These are phyloP conservation scores for Pocillopora verrucosa DNA, from an alignment of 64 coral and sea anemone genomes.

Conservation along the genomic window DNA sequence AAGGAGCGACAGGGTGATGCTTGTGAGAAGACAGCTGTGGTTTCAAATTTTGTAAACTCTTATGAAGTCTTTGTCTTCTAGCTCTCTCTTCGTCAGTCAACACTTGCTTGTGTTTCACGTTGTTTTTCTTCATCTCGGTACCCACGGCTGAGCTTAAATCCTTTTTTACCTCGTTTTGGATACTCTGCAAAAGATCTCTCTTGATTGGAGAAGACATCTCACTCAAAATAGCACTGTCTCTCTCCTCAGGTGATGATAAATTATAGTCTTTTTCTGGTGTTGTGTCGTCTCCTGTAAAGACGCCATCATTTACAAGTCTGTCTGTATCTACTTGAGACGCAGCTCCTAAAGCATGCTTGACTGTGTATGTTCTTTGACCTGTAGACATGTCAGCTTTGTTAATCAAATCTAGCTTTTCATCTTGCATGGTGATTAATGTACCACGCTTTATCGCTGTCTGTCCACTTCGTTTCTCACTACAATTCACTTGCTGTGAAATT, in stretches of 20 bases:
- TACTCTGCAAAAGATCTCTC: constrained; percentile 1
- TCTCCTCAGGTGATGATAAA: background rate
- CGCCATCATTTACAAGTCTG: too few species aligned
- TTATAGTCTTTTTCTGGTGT: background rate
- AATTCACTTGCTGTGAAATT: background rate
- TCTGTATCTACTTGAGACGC: too few species aligned
- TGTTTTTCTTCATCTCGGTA: constrained; percentile 9
- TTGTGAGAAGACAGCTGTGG: constrained; percentile 23
- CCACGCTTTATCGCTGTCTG: background rate
- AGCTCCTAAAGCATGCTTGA: background rate
- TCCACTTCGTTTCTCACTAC: background rate
- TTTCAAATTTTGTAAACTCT: constrained; percentile 78
- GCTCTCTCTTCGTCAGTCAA: constrained; percentile 65
- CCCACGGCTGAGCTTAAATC: background rate
- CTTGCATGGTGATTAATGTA: background rate
- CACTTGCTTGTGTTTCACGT: constrained; percentile 18
- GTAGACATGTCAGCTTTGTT: background rate
- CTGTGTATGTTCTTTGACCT: background rate
- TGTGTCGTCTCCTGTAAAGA: too few species aligned
- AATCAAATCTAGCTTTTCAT: background rate
- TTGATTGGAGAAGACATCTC: background rate
- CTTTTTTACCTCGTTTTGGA: constrained; percentile 18
- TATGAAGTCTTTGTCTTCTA: constrained; percentile 64
- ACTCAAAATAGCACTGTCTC: background rate
- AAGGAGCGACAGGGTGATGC: constrained; percentile 38